Evolutionary conservation across 2,888 invertebrate species (phyloP).

Genomic region (Hemaris fuciformis): DNA sequence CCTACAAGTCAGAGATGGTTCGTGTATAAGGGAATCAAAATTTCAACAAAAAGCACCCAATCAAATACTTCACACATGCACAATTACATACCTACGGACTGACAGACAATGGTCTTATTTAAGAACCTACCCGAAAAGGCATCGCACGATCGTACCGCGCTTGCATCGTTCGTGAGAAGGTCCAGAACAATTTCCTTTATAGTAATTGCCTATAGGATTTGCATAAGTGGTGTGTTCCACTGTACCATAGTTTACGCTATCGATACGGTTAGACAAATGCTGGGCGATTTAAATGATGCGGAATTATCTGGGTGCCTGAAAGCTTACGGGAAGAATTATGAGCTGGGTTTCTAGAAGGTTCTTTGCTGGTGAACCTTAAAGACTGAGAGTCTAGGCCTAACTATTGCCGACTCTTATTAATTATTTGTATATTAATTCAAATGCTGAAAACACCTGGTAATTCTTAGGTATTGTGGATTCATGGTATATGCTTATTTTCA

Average conservation of each 20-base stretch:
- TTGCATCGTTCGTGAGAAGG: conserved; percentile 35
- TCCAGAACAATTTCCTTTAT: conserved; percentile 62
- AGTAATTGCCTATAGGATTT: conserved; percentile 69
- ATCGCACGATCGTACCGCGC: conserved; percentile 37
- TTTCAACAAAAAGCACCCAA: not conserved
- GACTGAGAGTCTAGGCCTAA: too few species aligned
- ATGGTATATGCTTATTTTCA: too few species aligned
- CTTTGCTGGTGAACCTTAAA: too few species aligned
- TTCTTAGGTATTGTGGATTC: too few species aligned
- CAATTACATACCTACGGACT: conserved; percentile 18
- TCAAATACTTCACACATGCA: conserved; percentile 14
- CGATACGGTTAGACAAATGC: conserved; percentile 13
- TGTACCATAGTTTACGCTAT: conserved; percentile 16
- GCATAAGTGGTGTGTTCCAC: conserved; percentile 54
- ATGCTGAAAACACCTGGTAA: too few species aligned
- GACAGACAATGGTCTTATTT: conserved; percentile 19
- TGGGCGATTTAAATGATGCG: not conserved
- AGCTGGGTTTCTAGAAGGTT: too few species aligned
- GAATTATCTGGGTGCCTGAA: not conserved
- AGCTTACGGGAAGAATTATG: not conserved
- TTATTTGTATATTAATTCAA: too few species aligned
- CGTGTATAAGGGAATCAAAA: not conserved
- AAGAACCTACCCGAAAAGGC: conserved; percentile 42
- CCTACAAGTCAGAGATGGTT: too few species aligned
- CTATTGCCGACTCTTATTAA: too few species aligned